Evolutionary conservation across 2,888 invertebrate genomes (phyloP).

Genomic region (Scaptomyza polygonia): DNA sequence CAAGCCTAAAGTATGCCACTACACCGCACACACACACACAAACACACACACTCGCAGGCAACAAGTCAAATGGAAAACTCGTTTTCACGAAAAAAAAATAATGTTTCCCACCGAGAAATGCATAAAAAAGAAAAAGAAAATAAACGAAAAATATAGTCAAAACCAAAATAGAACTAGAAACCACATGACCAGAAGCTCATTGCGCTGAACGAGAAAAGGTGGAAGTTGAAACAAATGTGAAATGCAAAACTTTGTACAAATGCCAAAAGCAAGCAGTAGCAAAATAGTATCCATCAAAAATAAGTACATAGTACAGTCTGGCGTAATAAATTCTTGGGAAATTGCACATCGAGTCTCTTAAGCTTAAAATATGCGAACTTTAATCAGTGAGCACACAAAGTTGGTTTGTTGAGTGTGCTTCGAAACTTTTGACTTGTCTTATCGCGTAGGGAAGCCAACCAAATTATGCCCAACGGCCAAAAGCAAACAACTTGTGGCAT

Average conservation of each 20-base stretch:
- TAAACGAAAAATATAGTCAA: neutral
- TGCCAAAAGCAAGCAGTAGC: neutral
- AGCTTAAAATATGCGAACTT: conserved; percentile 17
- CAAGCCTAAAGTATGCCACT: neutral
- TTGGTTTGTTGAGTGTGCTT: conserved; percentile 11
- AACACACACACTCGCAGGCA: conserved; percentile 20
- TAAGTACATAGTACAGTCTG: neutral
- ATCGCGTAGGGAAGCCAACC: conserved; percentile 31
- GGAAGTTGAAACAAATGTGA: conserved; percentile 19
- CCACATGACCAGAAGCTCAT: conserved; percentile 20
- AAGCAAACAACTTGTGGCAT: conserved; percentile 55
- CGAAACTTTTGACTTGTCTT: conserved; percentile 39
- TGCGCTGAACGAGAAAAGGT: conserved; percentile 18
- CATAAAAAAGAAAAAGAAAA: neutral
- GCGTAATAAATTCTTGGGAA: neutral
- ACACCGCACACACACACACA: too few relatives aligned
- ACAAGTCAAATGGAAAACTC: conserved; percentile 21
- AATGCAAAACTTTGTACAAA: conserved; percentile 3
- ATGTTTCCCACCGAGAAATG: conserved; percentile 4
- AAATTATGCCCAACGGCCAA: conserved; percentile 25
- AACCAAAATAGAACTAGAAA: conserved; percentile 14
- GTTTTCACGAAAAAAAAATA: neutral
- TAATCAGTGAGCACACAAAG: conserved; percentile 35
- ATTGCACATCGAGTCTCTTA: neutral
- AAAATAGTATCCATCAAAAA: neutral